Conservation (phyloP, 2,888 invertebrate species). For the Ommatoiulus sabulosus region DNA sequence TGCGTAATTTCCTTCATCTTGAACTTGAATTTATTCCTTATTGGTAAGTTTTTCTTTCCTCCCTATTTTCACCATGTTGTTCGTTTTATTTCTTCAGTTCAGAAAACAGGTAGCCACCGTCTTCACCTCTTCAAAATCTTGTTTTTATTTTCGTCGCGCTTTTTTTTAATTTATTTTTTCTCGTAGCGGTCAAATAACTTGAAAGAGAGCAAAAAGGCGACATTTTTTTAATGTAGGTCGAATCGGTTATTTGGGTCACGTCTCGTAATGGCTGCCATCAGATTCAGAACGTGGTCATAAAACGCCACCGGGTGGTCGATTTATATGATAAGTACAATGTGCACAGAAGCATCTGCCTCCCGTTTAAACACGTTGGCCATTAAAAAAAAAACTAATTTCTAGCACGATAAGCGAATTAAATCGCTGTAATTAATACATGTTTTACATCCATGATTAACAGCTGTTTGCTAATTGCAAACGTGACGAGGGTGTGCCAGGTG, state of each 20-base stretch:
- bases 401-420: conserved; percentile 14
- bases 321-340: background rate
- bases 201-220: conserved; percentile 43
- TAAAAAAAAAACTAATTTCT: conserved; percentile 35
- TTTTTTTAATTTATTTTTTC: conserved; percentile 3
- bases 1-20: background rate
- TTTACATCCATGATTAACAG: background rate
- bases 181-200: background rate
- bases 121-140: background rate
- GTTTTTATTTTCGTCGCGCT: background rate
- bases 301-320: conserved; percentile 24
- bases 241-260: conserved; percentile 13
- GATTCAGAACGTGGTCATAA: conserved; percentile 35
- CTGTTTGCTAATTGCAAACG: background rate
- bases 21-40: background rate
- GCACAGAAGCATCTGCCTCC: conserved; percentile 1
- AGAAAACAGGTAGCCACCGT: background rate
- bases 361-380: conserved; percentile 11
- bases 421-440: background rate
- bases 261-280: conserved; percentile 35
- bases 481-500: background rate
- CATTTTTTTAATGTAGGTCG: conserved; percentile 35
- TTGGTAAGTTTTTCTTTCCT: background rate
- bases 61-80: background rate
- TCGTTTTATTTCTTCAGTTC: background rate